Conservation (phyloP, 2,888 invertebrate species). For the Thereva nobilitata region DNA sequence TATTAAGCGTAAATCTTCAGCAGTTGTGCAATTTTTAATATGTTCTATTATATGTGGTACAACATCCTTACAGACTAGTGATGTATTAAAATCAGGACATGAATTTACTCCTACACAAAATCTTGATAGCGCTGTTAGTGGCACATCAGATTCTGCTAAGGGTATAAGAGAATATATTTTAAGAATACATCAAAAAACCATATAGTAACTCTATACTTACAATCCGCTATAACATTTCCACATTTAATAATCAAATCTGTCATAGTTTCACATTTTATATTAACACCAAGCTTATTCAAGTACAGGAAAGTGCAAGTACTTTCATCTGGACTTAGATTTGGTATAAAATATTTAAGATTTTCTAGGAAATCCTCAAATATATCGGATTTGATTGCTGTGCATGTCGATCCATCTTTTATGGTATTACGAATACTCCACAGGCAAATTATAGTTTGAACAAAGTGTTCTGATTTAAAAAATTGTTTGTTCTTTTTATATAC, state of each 20-base stretch:
- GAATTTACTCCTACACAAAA: constrained; percentile 57
- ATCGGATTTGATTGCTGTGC: not conserved
- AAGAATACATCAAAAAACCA: not conserved
- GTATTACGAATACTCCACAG: constrained; percentile 47
- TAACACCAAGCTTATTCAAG: constrained; percentile 57
- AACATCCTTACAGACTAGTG: constrained; percentile 54
- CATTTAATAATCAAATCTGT: not conserved
- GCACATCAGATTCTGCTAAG: constrained; percentile 47
- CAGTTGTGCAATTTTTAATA: constrained; percentile 51
- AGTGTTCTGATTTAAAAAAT: constrained; percentile 42
- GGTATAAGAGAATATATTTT: not conserved
- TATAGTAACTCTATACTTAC: no score
- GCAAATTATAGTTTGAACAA: constrained; percentile 46
- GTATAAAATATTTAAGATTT: constrained; percentile 48
- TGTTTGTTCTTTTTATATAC: constrained; percentile 28
- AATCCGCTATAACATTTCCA: no score
- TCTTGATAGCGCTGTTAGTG: constrained; percentile 56
- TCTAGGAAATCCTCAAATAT: constrained; percentile 43
- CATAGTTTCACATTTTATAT: not conserved
- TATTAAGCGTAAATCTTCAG: constrained; percentile 57
- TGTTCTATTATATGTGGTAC: constrained; percentile 54
- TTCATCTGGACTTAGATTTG: constrained; percentile 53
- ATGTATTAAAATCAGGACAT: constrained; percentile 55
- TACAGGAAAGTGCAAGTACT: constrained; percentile 59
- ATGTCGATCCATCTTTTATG: not conserved